These are phyloP conservation scores for Squalus acanthias DNA, from an alignment of 2,797 vertebrate genomes.

Conservation along the genomic window DNA sequence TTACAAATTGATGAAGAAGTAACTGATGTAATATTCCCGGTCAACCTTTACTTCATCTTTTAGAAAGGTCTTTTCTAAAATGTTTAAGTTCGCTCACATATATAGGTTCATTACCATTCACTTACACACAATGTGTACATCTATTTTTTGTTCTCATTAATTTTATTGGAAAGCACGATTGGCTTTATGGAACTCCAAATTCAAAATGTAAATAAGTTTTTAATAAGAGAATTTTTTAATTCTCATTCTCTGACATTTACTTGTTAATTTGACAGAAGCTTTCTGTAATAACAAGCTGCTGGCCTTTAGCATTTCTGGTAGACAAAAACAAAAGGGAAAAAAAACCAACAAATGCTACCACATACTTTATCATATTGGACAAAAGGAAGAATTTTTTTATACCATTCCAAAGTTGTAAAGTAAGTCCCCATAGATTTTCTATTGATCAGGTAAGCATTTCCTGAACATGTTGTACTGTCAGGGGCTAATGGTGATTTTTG, in stretches of 20 bases:
- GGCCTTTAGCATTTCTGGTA: neutral
- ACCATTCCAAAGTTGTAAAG: slow-evolving; percentile 36
- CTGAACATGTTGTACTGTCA: slow-evolving; percentile 38
- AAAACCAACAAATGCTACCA: neutral
- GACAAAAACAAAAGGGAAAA: neutral
- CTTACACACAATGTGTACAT: neutral
- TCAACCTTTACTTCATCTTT: slow-evolving; percentile 5
- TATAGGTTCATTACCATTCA: neutral
- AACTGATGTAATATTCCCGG: neutral
- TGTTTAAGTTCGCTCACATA: neutral
- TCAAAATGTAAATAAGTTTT: slow-evolving; percentile 23
- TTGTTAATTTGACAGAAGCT: slow-evolving; percentile 30
- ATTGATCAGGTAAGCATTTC: slow-evolving; percentile 39
- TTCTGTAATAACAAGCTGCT: slow-evolving; percentile 3
- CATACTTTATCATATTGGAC: slow-evolving; percentile 24
- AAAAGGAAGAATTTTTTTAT: slow-evolving; percentile 26
- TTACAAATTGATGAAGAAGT: slow-evolving; percentile 4
- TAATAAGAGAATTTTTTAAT: slow-evolving; percentile 16
- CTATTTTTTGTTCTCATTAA: slow-evolving; percentile 26
- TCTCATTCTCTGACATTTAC: slow-evolving; percentile 30
- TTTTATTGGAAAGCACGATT: neutral
- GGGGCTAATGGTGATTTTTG: slow-evolving; percentile 39
- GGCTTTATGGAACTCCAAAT: slow-evolving; percentile 7
- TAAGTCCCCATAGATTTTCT: slow-evolving; percentile 31
- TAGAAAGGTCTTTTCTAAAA: neutral